These are phyloP conservation scores for Lates calcarifer DNA, from an alignment of 2,113 vertebrate genomes.

Conservation along the genomic window DNA sequence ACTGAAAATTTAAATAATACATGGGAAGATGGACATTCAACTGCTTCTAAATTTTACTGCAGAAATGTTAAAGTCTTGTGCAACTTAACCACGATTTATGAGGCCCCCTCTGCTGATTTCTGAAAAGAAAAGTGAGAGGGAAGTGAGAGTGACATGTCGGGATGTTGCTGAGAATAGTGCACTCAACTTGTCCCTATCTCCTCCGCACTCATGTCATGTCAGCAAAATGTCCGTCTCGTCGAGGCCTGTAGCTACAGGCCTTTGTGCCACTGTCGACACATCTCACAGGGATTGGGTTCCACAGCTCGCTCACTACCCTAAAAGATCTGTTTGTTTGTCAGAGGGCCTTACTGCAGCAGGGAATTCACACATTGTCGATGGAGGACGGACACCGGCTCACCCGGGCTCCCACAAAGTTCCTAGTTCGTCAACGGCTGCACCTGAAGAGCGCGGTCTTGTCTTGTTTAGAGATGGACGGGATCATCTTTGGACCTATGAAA, in stretches of 20 bases:
- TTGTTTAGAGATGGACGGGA: neutral
- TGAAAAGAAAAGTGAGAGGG: neutral
- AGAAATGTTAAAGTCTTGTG: neutral
- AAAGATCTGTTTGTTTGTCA: conserved; percentile 71
- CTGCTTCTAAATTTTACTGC: neutral
- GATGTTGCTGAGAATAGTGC: conserved; percentile 13
- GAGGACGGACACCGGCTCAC: conserved; percentile 43
- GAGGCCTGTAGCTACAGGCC: conserved; percentile 50
- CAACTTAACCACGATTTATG: neutral
- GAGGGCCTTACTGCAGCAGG: conserved; percentile 45
- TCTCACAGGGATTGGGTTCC: conserved; percentile 75
- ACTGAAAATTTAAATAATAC: conserved; percentile 9
- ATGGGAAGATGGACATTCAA: conserved; percentile 8
- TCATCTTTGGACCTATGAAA: neutral
- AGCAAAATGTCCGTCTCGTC: conserved; percentile 58
- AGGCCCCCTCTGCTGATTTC: neutral
- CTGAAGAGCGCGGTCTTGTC: neutral
- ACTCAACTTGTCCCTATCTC: conserved; percentile 22
- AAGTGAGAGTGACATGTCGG: neutral
- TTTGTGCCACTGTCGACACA: conserved; percentile 66
- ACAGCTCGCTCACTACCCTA: conserved; percentile 50
- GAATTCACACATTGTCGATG: conserved; percentile 55
- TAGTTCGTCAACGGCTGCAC: conserved; percentile 10
- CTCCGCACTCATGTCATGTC: conserved; percentile 53
- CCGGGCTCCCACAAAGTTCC: conserved; percentile 29